Conservation (phyloP, 1,140 invertebrate genomes). For the Nasonia giraulti region DNA sequence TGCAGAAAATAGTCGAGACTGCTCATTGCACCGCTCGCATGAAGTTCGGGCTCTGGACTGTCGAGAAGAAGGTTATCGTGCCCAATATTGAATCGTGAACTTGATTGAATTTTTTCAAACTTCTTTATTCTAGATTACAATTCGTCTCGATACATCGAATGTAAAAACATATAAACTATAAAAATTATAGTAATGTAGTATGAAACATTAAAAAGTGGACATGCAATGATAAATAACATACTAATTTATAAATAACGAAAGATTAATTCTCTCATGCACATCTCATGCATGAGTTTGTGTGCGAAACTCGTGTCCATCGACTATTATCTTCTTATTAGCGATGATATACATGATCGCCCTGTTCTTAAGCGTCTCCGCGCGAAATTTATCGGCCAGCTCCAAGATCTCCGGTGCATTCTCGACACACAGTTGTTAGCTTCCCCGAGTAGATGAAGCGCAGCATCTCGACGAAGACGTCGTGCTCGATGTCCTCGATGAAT, state of each 20-base stretch:
- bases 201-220: no score
- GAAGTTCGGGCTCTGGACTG: constrained; percentile 57
- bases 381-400: neutral
- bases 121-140: no score
- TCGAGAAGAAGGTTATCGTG: neutral
- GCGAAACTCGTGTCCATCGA: constrained; percentile 19
- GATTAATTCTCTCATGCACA: no score
- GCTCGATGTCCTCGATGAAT: neutral
- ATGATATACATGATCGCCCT: neutral
- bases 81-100: no score
- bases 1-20: constrained; percentile 58
- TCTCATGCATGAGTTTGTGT: no score
- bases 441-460: neutral
- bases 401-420: neutral
- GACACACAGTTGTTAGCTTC: neutral
- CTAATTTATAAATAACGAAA: no score
- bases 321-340: neutral
- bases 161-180: no score
- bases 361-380: neutral
- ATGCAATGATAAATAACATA: no score
- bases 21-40: constrained; percentile 63
- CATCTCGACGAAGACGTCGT: neutral
- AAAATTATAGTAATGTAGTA: no score
- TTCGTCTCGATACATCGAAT: no score
- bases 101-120: no score